Evolutionary conservation across 1,140 invertebrate species (phyloP).

Genomic region (Apis cerana): DNA sequence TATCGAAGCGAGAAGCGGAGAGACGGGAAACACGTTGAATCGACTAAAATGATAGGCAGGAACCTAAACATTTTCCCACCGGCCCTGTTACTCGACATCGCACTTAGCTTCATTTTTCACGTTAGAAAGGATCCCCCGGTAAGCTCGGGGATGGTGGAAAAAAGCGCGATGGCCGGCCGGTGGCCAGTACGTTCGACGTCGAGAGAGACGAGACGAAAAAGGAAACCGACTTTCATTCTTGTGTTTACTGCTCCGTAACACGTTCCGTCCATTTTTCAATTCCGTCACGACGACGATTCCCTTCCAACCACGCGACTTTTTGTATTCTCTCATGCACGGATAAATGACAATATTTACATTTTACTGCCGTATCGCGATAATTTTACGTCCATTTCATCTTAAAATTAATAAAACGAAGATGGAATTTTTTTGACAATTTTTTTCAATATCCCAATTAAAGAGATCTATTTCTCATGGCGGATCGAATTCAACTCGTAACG

Average conservation of each 20-base stretch:
- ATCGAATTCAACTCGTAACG: no score
- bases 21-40: conserved; percentile 21
- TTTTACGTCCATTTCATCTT: background rate
- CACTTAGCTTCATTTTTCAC: conserved; percentile 54
- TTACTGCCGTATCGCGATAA: no score
- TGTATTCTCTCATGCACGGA: background rate
- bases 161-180: conserved; percentile 11
- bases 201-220: conserved; percentile 37
- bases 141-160: conserved; percentile 10
- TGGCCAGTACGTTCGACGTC: conserved; percentile 39
- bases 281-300: background rate
- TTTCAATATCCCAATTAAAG: no score
- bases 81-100: conserved; percentile 42
- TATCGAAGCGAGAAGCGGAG: background rate
- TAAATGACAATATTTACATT: background rate
- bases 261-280: conserved; percentile 48
- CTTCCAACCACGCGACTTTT: background rate
- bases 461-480: no score
- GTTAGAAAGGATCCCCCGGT: conserved; percentile 26
- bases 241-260: conserved; percentile 46
- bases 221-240: conserved; percentile 31
- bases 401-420: no score
- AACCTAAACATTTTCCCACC: conserved; percentile 41
- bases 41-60: conserved; percentile 27
- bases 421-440: no score